A percentile compares a stretch with the other conserved stretches of the same genome.
phyloP scores from a whole-genome alignment of 2,797 vertebrate genomes.

The Pangasius larnaudii region DNA sequence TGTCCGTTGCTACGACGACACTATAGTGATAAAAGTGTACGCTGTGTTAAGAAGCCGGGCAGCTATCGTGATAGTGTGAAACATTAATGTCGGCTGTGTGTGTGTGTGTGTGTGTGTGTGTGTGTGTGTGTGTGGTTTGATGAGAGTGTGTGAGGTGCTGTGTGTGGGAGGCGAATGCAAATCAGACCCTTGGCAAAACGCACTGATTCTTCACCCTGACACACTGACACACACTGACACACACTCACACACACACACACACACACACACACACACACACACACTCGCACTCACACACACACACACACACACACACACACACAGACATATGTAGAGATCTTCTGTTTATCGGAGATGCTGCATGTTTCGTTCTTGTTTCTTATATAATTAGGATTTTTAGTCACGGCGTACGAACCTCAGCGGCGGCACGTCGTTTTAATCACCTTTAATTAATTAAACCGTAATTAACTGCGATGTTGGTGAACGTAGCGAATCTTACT shows the following conservation, averaged over 20 bases:
- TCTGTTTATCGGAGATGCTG: not conserved
- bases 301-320: not conserved
- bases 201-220: slow-evolving; percentile 3
- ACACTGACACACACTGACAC: not conserved
- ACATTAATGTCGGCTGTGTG: not conserved
- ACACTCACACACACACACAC: not conserved
- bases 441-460: not conserved
- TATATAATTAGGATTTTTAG: not conserved
- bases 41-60: not conserved
- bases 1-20: not conserved
- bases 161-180: slow-evolving; percentile 11
- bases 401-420: not conserved
- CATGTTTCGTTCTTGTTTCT: not conserved
- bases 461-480: slow-evolving; percentile 2
- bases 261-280: too few relatives aligned
- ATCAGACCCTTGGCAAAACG: not conserved
- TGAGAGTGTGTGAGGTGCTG: not conserved
- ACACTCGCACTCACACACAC: too few relatives aligned
- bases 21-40: not conserved
- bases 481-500: not conserved
- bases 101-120: not conserved
- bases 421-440: not conserved
- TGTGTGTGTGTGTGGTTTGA: not conserved
- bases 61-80: not conserved
- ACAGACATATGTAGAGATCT: not conserved